Conservation (phyloP, 2,888 invertebrate species). For the Ectobius pallidus region DNA sequence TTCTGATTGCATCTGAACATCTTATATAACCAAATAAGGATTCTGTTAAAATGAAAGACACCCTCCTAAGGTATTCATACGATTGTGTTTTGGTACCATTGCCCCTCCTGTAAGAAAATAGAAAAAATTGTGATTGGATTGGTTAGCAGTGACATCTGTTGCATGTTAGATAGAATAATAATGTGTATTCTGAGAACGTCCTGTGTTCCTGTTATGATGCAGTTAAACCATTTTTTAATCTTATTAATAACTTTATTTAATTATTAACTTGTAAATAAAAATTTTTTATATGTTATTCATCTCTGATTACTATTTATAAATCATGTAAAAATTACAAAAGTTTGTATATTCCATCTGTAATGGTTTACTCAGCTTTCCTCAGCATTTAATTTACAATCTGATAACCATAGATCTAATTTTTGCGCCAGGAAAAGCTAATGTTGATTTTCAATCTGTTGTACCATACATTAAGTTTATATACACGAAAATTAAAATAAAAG, state of each 20-base stretch:
- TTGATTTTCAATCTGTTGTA: slow-evolving; percentile 23
- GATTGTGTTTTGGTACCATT: no score
- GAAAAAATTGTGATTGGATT: no score
- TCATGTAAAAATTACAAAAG: background rate
- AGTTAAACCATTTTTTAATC: background rate
- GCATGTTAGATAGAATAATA: background rate
- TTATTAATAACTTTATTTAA: background rate
- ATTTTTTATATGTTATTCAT: background rate
- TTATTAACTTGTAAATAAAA: background rate
- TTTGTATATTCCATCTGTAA: background rate
- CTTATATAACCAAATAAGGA: no score
- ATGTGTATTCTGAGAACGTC: background rate
- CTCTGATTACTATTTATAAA: background rate
- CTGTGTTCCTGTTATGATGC: slow-evolving; percentile 9
- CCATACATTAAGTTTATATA: slow-evolving; percentile 23
- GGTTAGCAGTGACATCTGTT: no score
- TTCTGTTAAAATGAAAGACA: no score
- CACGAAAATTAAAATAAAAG: background rate
- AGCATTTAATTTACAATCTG: slow-evolving; percentile 1
- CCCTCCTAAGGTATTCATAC: no score
- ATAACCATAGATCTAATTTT: background rate
- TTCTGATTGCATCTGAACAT: no score
- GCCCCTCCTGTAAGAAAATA: no score
- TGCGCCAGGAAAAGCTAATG: background rate
- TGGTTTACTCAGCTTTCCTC: background rate